These are phyloP conservation scores for Pterobdella sp. DNA, from an alignment of 2,888 invertebrate genomes.

Conservation along the genomic window DNA sequence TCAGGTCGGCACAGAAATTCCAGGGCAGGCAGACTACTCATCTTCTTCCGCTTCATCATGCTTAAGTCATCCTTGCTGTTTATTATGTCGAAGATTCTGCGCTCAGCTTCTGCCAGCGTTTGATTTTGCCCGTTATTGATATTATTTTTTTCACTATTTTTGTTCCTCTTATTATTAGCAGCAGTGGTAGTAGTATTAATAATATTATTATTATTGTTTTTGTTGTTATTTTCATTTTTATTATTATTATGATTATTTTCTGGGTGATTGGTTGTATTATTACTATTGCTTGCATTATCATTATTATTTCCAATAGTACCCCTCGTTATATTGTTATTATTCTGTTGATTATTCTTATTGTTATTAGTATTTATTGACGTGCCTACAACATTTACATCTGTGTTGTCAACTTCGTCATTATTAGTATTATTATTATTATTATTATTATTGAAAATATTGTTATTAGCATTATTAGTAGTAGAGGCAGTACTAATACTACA, in stretches of 20 bases:
- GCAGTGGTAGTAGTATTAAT: background rate
- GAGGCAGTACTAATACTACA: background rate
- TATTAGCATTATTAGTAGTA: slow-evolving; percentile 1
- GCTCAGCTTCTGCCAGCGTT: no score
- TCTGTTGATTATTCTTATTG: background rate
- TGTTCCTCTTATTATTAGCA: background rate
- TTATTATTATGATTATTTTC: background rate
- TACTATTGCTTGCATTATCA: background rate
- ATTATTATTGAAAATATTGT: background rate
- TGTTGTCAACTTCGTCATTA: background rate
- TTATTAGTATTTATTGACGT: background rate
- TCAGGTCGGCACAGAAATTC: slow-evolving; percentile 75
- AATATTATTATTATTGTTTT: background rate
- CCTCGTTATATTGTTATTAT: background rate
- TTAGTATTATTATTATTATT: background rate
- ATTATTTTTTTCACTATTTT: background rate
- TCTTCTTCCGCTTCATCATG: no score
- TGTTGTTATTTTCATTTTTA: background rate
- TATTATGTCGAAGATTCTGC: no score
- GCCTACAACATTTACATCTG: no score
- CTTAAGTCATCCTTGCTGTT: no score
- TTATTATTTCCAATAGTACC: background rate
- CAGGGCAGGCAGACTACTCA: background rate
- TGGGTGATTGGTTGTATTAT: background rate
- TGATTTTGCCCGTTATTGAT: no score